Conservation (phyloP, 2,888 invertebrate genomes). For the Drosophila nr. fundita region DNA sequence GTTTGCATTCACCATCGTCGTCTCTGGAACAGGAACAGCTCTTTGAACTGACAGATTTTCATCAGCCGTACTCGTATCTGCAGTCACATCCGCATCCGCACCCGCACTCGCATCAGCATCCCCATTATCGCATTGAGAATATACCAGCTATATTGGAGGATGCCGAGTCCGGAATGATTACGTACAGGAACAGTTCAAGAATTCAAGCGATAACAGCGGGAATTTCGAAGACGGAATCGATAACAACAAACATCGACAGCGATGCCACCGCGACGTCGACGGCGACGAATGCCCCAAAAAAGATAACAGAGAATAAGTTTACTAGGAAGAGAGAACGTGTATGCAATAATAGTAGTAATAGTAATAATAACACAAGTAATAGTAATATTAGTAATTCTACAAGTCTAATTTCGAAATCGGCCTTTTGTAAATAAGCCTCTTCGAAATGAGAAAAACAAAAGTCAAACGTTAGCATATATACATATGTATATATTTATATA, state of each 20-base stretch:
- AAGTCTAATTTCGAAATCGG: slow-evolving; percentile 82
- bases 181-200: slow-evolving; percentile 58
- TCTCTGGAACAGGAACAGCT: slow-evolving; percentile 35
- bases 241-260: slow-evolving; percentile 16
- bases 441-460: slow-evolving; percentile 81
- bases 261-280: slow-evolving; percentile 20
- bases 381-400: slow-evolving; percentile 80
- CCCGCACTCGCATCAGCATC: slow-evolving; percentile 29
- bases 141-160: slow-evolving; percentile 78
- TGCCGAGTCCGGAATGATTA: slow-evolving; percentile 57
- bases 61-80: slow-evolving; percentile 42
- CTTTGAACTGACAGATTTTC: slow-evolving; percentile 41
- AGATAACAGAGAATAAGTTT: slow-evolving; percentile 83
- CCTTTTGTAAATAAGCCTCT: slow-evolving; percentile 82
- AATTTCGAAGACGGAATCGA: slow-evolving; percentile 7
- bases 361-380: slow-evolving; percentile 59
- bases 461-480: slow-evolving; percentile 74
- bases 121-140: slow-evolving; percentile 42
- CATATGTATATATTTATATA: slow-evolving; percentile 27
- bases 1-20: slow-evolving; percentile 45
- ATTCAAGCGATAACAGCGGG: slow-evolving; percentile 38
- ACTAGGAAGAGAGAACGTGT: slow-evolving; percentile 84
- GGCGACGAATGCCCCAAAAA: slow-evolving; percentile 60
- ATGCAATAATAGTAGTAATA: slow-evolving; percentile 83
- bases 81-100: slow-evolving; percentile 22